Percentiles rank a stretch among this genome's conserved stretches.
Evolutionary conservation across 2,888 invertebrate genomes (phyloP).

Genomic region (Pristionchus maxplancki): DNA sequence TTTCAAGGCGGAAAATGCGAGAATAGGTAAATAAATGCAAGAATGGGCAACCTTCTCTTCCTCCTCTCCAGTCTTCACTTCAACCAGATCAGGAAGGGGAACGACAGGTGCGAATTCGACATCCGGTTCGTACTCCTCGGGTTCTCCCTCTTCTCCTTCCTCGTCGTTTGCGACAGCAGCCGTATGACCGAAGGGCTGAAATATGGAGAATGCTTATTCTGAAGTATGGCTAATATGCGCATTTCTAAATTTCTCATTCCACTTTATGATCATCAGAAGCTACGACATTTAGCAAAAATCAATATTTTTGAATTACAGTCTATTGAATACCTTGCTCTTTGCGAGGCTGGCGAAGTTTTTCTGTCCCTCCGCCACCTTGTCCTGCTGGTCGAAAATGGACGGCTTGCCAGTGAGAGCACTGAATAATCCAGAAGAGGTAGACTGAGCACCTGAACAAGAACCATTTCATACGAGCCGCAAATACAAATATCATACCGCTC

Average conservation of each 20-base stretch:
- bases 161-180: conserved; percentile 50
- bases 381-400: conserved; percentile 47
- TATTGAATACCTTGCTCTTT: conserved; percentile 60
- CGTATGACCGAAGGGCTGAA: not conserved
- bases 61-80: conserved; percentile 77
- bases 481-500: not conserved
- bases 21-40: not conserved
- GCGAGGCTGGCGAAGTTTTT: conserved; percentile 59
- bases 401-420: conserved; percentile 30
- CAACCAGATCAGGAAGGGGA: conserved; percentile 75
- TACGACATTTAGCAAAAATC: no score
- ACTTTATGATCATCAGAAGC: no score
- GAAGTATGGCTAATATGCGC: no score
- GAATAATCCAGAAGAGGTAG: not conserved
- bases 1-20: not conserved
- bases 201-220: no score
- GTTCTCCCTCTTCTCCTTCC: conserved; percentile 54
- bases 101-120: conserved; percentile 74
- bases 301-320: no score
- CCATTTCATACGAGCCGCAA: not conserved
- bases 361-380: conserved; percentile 59
- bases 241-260: no score
- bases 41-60: conserved; percentile 66
- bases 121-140: conserved; percentile 67
- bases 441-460: not conserved